Evolutionary conservation across 2,888 invertebrate species (phyloP).

Genomic region (Erebia ligea): DNA sequence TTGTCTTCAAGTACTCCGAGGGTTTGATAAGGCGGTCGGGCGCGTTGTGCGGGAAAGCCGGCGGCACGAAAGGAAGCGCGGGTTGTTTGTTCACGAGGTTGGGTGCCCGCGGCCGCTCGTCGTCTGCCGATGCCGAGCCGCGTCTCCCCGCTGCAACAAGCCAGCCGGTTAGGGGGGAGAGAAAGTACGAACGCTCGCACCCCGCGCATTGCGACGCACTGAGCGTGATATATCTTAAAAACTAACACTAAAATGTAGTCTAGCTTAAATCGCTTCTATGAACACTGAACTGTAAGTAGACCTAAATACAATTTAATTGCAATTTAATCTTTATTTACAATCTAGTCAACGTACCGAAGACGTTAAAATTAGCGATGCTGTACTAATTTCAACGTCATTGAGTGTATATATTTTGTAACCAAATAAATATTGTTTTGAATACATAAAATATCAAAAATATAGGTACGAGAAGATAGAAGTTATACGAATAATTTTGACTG

Average conservation of each 20-base stretch:
- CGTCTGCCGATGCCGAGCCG: slow-evolving; percentile 77
- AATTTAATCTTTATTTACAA: background rate
- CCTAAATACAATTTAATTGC: slow-evolving; percentile 18
- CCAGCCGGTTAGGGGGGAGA: slow-evolving; percentile 58
- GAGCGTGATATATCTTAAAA: slow-evolving; percentile 27
- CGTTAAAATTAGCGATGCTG: too few relatives aligned
- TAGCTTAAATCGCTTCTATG: slow-evolving; percentile 27
- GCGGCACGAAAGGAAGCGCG: slow-evolving; percentile 94
- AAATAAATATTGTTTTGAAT: too few relatives aligned
- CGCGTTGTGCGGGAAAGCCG: slow-evolving; percentile 92
- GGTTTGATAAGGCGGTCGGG: slow-evolving; percentile 95
- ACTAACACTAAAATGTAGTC: slow-evolving; percentile 30
- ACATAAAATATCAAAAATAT: too few relatives aligned
- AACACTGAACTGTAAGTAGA: slow-evolving; percentile 28
- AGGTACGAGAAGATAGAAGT: too few relatives aligned
- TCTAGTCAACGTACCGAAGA: too few relatives aligned
- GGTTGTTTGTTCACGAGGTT: slow-evolving; percentile 93
- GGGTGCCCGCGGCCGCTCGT: slow-evolving; percentile 80
- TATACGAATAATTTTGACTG: too few relatives aligned
- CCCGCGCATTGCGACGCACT: slow-evolving; percentile 35
- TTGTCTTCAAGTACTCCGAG: slow-evolving; percentile 94
- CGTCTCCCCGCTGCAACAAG: slow-evolving; percentile 74
- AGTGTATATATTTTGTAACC: too few relatives aligned
- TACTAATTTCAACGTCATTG: too few relatives aligned
- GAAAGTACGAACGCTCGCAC: slow-evolving; percentile 68